Evolutionary conservation across 2,113 vertebrate genomes (phyloP).

Genomic region (Gopherus evgoodei): DNA sequence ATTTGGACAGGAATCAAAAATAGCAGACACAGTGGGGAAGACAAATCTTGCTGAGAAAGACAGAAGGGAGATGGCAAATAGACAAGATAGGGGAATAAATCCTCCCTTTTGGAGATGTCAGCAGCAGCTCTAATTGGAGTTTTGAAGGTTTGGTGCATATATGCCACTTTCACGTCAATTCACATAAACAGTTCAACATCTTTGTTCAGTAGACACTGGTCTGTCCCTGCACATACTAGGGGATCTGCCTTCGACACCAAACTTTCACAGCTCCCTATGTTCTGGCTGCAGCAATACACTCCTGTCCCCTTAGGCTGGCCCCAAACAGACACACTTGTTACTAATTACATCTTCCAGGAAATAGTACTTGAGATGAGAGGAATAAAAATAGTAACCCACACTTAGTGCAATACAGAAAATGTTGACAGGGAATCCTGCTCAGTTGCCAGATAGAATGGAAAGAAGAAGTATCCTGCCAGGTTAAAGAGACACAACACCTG

Average conservation of each 20-base stretch:
- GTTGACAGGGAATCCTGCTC: neutral
- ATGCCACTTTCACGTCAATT: neutral
- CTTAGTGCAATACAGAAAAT: neutral
- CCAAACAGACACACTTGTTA: slow-evolving; percentile 34
- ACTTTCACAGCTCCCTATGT: neutral
- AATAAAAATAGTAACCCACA: slow-evolving; percentile 63
- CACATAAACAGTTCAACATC: neutral
- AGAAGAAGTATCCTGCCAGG: neutral
- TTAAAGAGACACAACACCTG: too few species aligned
- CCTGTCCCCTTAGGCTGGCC: neutral
- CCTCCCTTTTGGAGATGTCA: neutral
- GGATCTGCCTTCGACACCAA: neutral
- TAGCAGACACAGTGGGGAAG: neutral
- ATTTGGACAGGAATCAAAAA: neutral
- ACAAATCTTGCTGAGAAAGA: slow-evolving; percentile 14
- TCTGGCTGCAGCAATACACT: neutral
- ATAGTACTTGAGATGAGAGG: slow-evolving; percentile 46
- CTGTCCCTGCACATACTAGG: neutral
- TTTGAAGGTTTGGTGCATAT: neutral
- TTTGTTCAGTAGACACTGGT: neutral
- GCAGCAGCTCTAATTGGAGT: neutral
- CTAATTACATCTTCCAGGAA: slow-evolving; percentile 56
- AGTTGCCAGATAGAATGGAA: slow-evolving; percentile 23
- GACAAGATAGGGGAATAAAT: neutral
- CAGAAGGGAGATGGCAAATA: neutral